These are phyloP conservation scores for Melanotaenia trifasciata DNA, from an alignment of 2,797 vertebrate species.

Conservation along the genomic window DNA sequence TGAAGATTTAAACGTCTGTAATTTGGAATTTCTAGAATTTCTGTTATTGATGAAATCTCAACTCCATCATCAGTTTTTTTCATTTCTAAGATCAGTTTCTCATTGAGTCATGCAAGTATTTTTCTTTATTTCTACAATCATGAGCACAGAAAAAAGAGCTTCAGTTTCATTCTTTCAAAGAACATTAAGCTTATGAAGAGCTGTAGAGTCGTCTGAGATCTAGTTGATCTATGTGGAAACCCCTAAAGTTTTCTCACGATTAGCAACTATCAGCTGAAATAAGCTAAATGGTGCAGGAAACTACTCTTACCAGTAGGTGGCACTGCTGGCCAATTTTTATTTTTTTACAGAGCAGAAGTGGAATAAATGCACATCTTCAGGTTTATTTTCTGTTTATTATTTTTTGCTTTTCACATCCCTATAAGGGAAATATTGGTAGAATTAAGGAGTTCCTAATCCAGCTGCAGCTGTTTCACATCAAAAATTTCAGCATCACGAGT, in stretches of 20 bases:
- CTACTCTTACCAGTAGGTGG: constrained; percentile 28
- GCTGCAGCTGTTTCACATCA: neutral
- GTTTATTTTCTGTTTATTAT: too few species aligned
- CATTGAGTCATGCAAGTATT: too few species aligned
- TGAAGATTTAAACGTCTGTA: too few species aligned
- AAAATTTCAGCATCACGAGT: neutral
- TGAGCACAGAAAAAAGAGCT: too few species aligned
- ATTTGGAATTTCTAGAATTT: too few species aligned
- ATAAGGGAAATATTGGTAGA: neutral
- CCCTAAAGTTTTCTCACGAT: neutral
- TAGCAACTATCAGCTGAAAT: neutral
- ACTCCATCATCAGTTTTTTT: too few species aligned
- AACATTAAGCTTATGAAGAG: neutral
- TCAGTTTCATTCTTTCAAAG: too few species aligned
- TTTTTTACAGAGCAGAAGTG: neutral
- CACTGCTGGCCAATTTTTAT: neutral
- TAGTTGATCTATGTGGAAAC: neutral
- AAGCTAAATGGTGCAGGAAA: neutral
- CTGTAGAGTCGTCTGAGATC: neutral
- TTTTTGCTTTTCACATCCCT: neutral
- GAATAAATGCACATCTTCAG: neutral
- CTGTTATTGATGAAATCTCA: neutral
- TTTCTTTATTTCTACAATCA: too few species aligned
- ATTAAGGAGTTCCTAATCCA: neutral
- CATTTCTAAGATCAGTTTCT: too few species aligned